These are phyloP conservation scores for Mesitornis unicolor DNA, from an alignment of 2,113 vertebrate species.

Conservation along the genomic window DNA sequence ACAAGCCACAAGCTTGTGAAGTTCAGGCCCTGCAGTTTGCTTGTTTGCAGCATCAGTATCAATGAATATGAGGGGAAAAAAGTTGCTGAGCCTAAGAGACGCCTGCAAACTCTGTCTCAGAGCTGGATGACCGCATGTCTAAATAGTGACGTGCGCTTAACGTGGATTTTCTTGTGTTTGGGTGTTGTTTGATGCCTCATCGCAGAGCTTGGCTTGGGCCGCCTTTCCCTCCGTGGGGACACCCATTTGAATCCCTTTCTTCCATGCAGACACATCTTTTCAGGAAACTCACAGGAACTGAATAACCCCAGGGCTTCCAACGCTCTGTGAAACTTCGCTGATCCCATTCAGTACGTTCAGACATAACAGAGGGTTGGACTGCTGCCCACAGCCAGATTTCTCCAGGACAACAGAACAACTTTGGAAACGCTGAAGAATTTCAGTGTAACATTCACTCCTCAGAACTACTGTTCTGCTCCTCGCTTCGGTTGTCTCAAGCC, in stretches of 20 bases:
- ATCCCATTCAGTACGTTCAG: neutral
- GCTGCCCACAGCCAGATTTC: neutral
- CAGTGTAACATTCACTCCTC: neutral
- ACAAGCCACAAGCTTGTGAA: neutral
- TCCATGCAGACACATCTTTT: neutral
- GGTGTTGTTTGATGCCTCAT: neutral
- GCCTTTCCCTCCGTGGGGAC: neutral
- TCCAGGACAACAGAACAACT: neutral
- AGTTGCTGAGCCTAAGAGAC: neutral
- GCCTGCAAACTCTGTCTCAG: neutral
- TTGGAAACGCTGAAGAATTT: neutral
- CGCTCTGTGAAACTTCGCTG: neutral
- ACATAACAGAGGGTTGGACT: neutral
- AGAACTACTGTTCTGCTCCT: neutral
- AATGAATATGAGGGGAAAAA: neutral
- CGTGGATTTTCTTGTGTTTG: neutral
- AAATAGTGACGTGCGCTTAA: accelerated
- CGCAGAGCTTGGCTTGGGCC: neutral
- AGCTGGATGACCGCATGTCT: neutral
- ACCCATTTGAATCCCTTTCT: neutral
- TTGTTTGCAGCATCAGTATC: neutral
- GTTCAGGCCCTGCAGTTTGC: neutral
- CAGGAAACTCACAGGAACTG: neutral
- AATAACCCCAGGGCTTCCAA: neutral
- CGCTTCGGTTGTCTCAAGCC: neutral